phyloP scores from a whole-genome alignment of 2,113 vertebrate species.

The Phasianus colchicus region DNA sequence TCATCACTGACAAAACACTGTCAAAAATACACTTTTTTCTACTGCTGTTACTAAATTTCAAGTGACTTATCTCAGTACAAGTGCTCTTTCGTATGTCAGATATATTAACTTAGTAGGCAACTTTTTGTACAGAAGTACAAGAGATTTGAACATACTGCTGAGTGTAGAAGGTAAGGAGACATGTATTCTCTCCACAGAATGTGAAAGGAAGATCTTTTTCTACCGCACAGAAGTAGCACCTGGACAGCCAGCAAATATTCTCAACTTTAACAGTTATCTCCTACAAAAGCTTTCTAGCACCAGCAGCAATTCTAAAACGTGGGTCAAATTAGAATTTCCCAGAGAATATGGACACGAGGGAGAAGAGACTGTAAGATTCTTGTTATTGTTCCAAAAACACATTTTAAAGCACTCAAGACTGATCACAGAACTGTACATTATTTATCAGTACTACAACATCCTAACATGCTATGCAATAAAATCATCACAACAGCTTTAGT shows the following conservation, averaged over 20 bases:
- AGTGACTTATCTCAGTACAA: background rate
- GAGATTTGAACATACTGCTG: background rate
- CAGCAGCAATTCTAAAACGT: background rate
- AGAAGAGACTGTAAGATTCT: background rate
- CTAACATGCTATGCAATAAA: background rate
- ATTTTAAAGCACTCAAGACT: background rate
- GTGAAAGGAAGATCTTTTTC: background rate
- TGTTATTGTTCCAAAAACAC: background rate
- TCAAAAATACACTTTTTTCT: background rate
- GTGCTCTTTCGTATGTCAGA: background rate
- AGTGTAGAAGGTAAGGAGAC: background rate
- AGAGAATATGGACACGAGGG: background rate
- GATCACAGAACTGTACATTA: background rate
- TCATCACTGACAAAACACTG: background rate
- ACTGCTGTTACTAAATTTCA: background rate
- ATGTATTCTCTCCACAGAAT: background rate
- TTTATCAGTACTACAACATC: background rate
- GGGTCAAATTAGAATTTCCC: background rate
- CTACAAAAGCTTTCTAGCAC: background rate
- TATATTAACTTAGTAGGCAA: background rate
- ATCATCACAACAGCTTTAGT: background rate
- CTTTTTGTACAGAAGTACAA: background rate
- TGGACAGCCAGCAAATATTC: background rate
- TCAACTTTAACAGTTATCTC: background rate
- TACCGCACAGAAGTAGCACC: background rate